These are phyloP conservation scores for Drosophila limbata DNA, from an alignment of 2,888 invertebrate genomes.

Conservation along the genomic window DNA sequence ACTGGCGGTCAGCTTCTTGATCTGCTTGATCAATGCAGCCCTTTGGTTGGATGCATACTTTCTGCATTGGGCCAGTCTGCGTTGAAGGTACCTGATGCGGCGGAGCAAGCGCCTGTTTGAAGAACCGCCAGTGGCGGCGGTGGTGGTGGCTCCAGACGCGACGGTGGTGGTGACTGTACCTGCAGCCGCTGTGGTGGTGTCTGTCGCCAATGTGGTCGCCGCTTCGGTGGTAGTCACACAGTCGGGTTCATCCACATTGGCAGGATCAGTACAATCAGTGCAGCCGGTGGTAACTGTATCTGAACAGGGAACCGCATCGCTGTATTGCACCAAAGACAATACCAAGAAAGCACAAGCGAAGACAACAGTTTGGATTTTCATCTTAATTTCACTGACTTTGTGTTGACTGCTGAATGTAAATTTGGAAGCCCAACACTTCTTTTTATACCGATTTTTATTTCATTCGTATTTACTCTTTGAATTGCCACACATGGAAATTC, in stretches of 20 bases:
- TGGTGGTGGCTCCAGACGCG: not conserved
- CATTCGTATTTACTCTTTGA: not conserved
- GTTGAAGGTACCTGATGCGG: slow-evolving; percentile 3
- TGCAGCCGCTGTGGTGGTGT: not conserved
- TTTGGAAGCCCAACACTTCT: not conserved
- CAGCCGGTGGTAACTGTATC: slow-evolving; percentile 3
- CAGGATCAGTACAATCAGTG: slow-evolving; percentile 10
- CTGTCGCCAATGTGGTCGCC: not conserved
- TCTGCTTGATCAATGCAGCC: not conserved
- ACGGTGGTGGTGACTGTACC: not conserved
- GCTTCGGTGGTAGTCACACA: slow-evolving; percentile 13
- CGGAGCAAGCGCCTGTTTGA: slow-evolving; percentile 7
- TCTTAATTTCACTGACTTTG: slow-evolving; percentile 7
- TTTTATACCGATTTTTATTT: slow-evolving; percentile 27
- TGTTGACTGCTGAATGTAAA: not conserved
- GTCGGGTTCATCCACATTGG: slow-evolving; percentile 1
- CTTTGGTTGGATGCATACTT: not conserved
- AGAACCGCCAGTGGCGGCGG: not conserved
- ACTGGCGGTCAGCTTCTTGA: slow-evolving; percentile 1
- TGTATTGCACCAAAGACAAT: slow-evolving; percentile 6
- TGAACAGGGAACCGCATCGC: slow-evolving; percentile 16
- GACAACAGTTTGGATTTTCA: slow-evolving; percentile 23
- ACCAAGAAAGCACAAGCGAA: slow-evolving; percentile 14
- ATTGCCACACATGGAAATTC: slow-evolving; percentile 2
- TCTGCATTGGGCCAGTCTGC: not conserved